Evolutionary conservation across 2,113 vertebrate genomes (phyloP).

Genomic region (Arothron firmamentum): DNA sequence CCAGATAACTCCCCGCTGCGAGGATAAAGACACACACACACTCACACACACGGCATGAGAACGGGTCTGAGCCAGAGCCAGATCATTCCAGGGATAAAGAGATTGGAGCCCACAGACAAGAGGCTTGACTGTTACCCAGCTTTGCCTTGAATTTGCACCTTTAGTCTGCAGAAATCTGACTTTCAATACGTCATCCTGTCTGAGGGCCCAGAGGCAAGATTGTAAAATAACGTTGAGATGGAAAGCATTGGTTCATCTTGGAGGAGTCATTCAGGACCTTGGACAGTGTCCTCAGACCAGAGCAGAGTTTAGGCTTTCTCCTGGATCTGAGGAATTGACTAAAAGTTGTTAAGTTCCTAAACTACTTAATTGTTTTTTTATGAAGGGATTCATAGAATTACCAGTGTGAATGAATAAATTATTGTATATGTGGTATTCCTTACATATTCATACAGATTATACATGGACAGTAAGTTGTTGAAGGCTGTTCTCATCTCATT

Average conservation of each 20-base stretch:
- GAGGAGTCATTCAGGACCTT: slow-evolving; percentile 48
- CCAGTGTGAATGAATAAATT: too few relatives aligned
- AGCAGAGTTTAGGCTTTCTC: too few relatives aligned
- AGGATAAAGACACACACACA: slow-evolving; percentile 66
- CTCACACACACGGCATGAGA: slow-evolving; percentile 43
- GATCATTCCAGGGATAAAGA: slow-evolving; percentile 62
- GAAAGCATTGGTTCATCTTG: not conserved
- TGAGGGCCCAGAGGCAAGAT: not conserved
- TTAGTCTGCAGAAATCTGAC: slow-evolving; percentile 18
- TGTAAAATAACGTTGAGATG: not conserved
- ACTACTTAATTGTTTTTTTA: too few relatives aligned
- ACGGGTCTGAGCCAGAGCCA: slow-evolving; percentile 52
- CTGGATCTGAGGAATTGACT: too few relatives aligned
- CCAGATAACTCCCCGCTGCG: slow-evolving; percentile 67
- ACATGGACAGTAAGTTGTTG: too few relatives aligned
- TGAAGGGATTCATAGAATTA: too few relatives aligned
- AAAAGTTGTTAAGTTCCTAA: too few relatives aligned
- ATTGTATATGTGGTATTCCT: too few relatives aligned
- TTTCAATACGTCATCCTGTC: not conserved
- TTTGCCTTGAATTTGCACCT: slow-evolving; percentile 41
- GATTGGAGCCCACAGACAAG: slow-evolving; percentile 58
- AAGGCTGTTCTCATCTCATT: not conserved
- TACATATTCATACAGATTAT: too few relatives aligned
- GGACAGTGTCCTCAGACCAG: slow-evolving; percentile 30
- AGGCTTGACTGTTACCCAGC: slow-evolving; percentile 55